Percentiles rank a stretch among this genome's conserved stretches.
These are phyloP conservation scores for Sinohyriopsis cumingii DNA, from an alignment of 2,888 invertebrate species.

Conservation along the genomic window DNA sequence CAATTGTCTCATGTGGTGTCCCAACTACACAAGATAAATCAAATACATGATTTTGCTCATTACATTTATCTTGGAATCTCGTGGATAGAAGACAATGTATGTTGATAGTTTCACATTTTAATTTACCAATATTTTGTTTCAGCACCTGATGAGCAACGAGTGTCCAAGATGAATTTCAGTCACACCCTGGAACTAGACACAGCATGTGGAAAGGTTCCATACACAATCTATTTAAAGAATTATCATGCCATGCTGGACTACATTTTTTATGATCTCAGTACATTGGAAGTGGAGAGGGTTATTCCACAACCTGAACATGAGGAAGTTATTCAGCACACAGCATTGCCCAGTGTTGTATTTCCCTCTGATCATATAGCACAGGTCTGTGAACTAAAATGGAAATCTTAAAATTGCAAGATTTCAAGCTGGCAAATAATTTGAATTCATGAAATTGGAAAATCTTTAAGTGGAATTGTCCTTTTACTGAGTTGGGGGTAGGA, in stretches of 20 bases:
- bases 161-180: slow-evolving; percentile 38
- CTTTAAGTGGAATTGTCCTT: no score
- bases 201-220: slow-evolving; percentile 87
- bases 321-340: slow-evolving; percentile 82
- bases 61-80: no score
- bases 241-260: slow-evolving; percentile 94
- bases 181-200: slow-evolving; percentile 81
- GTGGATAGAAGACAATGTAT: no score
- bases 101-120: no score
- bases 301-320: slow-evolving; percentile 87
- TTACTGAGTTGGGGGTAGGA: no score
- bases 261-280: slow-evolving; percentile 83
- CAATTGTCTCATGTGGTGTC: no score
- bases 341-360: slow-evolving; percentile 89
- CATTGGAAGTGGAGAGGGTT: slow-evolving; percentile 75
- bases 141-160: slow-evolving; percentile 25
- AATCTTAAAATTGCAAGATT: slow-evolving; percentile 1
- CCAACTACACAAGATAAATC: no score
- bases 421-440: no score
- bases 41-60: no score
- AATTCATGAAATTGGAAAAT: no score
- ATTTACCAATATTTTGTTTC: slow-evolving; percentile 7
- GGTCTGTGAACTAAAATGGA: slow-evolving; percentile 73
- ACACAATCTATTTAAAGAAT: slow-evolving; percentile 86
- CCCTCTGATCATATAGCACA: slow-evolving; percentile 97